Evolutionary conservation across 2,888 invertebrate species (phyloP).

Genomic region (Teleogryllus oceanicus): DNA sequence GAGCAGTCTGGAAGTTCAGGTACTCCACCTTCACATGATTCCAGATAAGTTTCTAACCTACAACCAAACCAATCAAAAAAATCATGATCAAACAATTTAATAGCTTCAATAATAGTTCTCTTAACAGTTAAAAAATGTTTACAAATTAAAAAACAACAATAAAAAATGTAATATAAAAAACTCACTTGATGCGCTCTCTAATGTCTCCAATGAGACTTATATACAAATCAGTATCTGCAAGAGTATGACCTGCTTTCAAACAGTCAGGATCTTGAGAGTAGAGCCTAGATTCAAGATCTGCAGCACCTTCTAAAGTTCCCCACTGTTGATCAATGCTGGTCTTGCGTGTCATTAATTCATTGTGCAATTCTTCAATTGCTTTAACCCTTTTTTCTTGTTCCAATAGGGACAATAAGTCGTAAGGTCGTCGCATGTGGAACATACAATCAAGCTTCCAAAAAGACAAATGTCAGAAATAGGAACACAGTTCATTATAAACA

Average conservation of each 20-base stretch:
- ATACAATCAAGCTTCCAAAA: conserved; percentile 64
- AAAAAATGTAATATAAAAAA: neutral
- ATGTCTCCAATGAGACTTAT: conserved; percentile 58
- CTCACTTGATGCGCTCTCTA: conserved; percentile 49
- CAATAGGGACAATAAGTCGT: conserved; percentile 70
- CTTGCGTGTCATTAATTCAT: conserved; percentile 62
- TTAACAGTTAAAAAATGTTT: conserved; percentile 29
- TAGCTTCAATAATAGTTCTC: neutral
- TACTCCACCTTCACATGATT: conserved; percentile 45
- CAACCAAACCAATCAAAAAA: conserved; percentile 37
- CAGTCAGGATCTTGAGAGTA: conserved; percentile 63
- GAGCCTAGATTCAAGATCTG: conserved; percentile 59
- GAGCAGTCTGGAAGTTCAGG: conserved; percentile 60
- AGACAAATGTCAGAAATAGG: conserved; percentile 19
- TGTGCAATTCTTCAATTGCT: conserved; percentile 58
- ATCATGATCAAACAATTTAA: conserved; percentile 31
- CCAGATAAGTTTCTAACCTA: conserved; percentile 37
- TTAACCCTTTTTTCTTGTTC: conserved; percentile 70
- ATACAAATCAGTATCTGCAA: conserved; percentile 67
- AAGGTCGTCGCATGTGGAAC: conserved; percentile 66
- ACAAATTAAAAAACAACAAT: neutral
- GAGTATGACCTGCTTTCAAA: conserved; percentile 58
- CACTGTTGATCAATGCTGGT: conserved; percentile 60
- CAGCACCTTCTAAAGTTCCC: conserved; percentile 56
- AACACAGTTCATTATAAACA: too few relatives aligned